Percentiles rank a stretch among this genome's conserved stretches.
Conservation (phyloP, 2,113 vertebrate species). For the Sorex araneus region DNA sequence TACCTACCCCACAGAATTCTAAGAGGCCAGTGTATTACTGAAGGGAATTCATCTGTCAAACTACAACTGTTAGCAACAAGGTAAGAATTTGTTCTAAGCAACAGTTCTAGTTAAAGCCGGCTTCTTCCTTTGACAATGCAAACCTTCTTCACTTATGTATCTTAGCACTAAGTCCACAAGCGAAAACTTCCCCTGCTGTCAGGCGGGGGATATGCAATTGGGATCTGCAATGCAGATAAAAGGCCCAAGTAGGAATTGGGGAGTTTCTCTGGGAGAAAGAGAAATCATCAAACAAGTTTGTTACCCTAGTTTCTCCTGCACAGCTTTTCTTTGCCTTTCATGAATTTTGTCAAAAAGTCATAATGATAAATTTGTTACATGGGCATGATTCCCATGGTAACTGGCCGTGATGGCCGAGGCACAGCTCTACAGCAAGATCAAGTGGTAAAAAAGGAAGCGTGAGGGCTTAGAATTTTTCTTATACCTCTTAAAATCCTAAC, state of each 20-base stretch:
- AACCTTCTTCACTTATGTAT: constrained; percentile 29
- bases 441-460: constrained; percentile 23
- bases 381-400: constrained; percentile 80
- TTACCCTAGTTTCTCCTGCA: background rate
- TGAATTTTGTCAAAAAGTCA: constrained; percentile 67
- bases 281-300: constrained; percentile 59
- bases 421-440: constrained; percentile 70
- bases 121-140: constrained; percentile 17
- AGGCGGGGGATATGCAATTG: background rate
- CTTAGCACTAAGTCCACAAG: constrained; percentile 46
- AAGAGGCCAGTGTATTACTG: constrained; percentile 18
- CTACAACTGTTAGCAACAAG: constrained; percentile 44
- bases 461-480: constrained; percentile 55
- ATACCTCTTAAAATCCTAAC: constrained; percentile 59
- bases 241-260: constrained; percentile 5
- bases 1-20: background rate
- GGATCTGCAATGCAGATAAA: constrained; percentile 61
- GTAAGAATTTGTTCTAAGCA: constrained; percentile 45
- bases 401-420: constrained; percentile 59
- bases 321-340: constrained; percentile 62
- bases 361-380: constrained; percentile 68
- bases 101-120: background rate
- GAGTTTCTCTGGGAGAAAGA: constrained; percentile 38
- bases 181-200: background rate
- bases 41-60: constrained; percentile 32